phyloP scores from a whole-genome alignment of 2,113 vertebrate species.

The Datnioides undecimradiatus region DNA sequence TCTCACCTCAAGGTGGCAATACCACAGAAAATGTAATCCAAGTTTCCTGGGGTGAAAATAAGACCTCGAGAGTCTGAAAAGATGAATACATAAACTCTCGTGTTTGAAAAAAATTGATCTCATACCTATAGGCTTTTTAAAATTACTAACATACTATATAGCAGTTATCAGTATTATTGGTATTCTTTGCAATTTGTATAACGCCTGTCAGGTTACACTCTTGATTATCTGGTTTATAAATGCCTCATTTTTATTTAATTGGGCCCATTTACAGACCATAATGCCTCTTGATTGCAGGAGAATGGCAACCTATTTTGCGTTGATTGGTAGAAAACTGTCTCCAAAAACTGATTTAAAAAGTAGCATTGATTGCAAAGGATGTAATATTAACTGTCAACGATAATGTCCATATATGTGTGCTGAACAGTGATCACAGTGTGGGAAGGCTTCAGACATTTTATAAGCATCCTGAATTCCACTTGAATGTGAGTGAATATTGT shows the following conservation, averaged over 20 bases:
- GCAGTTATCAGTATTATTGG: neutral
- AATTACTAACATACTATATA: neutral
- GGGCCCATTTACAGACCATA: neutral
- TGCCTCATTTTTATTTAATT: neutral
- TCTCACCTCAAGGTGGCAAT: conserved; percentile 42
- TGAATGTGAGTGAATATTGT: neutral
- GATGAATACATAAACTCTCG: conserved; percentile 15
- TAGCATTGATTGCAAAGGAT: neutral
- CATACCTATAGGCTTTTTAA: neutral
- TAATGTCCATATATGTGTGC: neutral
- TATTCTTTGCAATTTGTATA: neutral
- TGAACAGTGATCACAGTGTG: neutral
- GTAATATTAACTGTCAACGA: neutral
- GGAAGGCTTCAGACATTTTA: neutral
- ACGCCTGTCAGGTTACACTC: neutral
- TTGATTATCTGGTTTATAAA: conserved; percentile 5
- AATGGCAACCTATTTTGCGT: neutral
- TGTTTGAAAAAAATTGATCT: neutral
- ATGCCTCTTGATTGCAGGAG: neutral
- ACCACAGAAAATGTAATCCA: neutral
- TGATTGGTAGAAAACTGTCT: neutral
- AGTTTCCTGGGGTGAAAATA: conserved; percentile 10
- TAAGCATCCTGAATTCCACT: neutral
- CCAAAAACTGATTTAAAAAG: too few relatives aligned
- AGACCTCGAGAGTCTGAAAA: conserved; percentile 7